phyloP scores from a whole-genome alignment of 1,140 invertebrate genomes.

The Panonychus citri region DNA sequence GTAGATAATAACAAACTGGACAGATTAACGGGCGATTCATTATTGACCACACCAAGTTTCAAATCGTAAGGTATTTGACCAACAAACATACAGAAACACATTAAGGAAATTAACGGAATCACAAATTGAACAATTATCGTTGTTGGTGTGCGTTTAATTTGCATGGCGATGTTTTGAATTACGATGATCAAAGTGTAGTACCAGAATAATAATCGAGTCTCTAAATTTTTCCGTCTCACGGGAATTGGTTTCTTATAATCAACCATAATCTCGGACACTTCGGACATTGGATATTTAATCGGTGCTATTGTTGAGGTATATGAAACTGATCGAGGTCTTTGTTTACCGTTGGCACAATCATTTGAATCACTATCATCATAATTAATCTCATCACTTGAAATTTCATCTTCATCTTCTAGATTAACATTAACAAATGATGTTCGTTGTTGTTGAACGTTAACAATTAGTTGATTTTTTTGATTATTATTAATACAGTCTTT shows the following conservation, averaged over 20 bases:
- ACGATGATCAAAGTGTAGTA: background rate
- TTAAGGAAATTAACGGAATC: constrained; percentile 70
- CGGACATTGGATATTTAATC: background rate
- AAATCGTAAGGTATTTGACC: constrained; percentile 62
- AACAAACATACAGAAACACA: constrained; percentile 77
- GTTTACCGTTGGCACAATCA: background rate
- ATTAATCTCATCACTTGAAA: too few relatives aligned
- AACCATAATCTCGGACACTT: background rate
- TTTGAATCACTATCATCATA: background rate
- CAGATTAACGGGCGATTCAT: constrained; percentile 12
- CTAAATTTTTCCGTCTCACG: constrained; percentile 61
- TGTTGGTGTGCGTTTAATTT: constrained; percentile 1
- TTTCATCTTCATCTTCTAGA: too few relatives aligned
- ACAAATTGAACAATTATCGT: constrained; percentile 41
- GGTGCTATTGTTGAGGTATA: background rate
- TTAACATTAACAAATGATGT: background rate
- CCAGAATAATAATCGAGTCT: constrained; percentile 32
- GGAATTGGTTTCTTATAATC: constrained; percentile 43
- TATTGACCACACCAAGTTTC: constrained; percentile 46
- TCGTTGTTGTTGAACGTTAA: background rate
- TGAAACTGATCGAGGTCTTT: background rate
- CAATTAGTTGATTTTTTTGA: background rate
- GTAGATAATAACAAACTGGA: background rate
- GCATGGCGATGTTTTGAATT: constrained; percentile 10
- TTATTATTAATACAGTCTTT: background rate